These are phyloP conservation scores for Sitta europaea DNA, from an alignment of 2,113 vertebrate genomes.

Conservation along the genomic window DNA sequence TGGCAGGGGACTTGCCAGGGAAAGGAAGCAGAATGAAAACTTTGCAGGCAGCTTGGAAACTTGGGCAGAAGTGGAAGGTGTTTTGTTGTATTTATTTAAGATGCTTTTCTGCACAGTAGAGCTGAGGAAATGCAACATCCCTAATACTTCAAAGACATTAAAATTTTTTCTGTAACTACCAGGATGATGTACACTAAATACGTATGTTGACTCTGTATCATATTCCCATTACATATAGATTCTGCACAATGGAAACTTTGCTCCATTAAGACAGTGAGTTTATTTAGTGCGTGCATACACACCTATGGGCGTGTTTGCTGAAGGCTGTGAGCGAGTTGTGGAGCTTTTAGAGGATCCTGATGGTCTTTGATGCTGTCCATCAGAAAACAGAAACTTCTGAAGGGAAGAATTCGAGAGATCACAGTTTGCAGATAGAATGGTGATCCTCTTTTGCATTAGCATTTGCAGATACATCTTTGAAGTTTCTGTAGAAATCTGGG, in stretches of 20 bases:
- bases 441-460: not conserved
- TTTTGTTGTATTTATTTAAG: not conserved
- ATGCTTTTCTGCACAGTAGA: not conserved
- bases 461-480: conserved; percentile 35
- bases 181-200: not conserved
- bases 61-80: not conserved
- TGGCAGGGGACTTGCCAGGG: not conserved
- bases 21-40: not conserved
- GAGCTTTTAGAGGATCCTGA: not conserved
- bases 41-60: not conserved
- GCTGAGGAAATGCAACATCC: not conserved
- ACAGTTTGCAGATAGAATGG: not conserved
- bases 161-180: not conserved
- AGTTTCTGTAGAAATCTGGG: conserved; percentile 17
- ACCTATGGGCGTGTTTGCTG: not conserved
- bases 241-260: not conserved
- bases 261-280: not conserved
- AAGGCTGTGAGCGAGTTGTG: not conserved
- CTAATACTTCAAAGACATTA: not conserved
- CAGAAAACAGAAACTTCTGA: conserved; percentile 19
- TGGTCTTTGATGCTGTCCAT: conserved; percentile 31
- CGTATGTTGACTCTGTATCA: not conserved
- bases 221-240: conserved; percentile 22
- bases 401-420: not conserved
- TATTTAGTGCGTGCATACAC: not conserved